Conservation (phyloP, 1,140 invertebrate genomes). For the Heliconius himera region DNA sequence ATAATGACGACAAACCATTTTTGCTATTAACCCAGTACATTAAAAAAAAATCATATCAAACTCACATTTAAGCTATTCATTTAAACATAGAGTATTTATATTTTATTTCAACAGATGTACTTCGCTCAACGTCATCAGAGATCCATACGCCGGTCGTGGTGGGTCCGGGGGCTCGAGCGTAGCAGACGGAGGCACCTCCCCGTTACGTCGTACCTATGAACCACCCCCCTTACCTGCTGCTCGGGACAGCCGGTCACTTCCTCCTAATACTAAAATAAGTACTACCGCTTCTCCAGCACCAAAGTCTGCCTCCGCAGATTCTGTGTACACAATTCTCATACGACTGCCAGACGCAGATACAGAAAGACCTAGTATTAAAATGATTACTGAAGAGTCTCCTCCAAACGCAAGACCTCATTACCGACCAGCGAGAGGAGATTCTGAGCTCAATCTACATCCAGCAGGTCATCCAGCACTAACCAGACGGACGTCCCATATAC, state of each 20-base stretch:
- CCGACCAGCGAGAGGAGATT: constrained; percentile 74
- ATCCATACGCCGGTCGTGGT: constrained; percentile 82
- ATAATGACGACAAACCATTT: too few relatives aligned
- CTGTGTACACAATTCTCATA: constrained; percentile 96
- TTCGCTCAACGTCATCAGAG: constrained; percentile 91
- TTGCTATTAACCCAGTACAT: too few relatives aligned
- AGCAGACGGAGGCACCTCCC: constrained; percentile 71
- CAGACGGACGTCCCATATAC: constrained; percentile 87
- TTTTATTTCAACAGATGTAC: constrained; percentile 83
- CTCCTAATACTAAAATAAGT: constrained; percentile 75
- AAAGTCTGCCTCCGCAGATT: constrained; percentile 87
- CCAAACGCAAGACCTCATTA: constrained; percentile 69
- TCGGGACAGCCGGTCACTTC: constrained; percentile 82
- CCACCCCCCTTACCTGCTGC: constrained; percentile 61
- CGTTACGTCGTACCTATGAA: constrained; percentile 67
- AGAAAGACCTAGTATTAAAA: constrained; percentile 89
- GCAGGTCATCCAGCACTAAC: constrained; percentile 81
- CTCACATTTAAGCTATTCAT: neutral
- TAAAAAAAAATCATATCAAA: neutral
- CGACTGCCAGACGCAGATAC: constrained; percentile 85
- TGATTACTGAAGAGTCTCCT: constrained; percentile 90
- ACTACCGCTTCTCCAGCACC: constrained; percentile 76
- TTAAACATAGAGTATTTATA: neutral
- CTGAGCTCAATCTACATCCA: constrained; percentile 75
- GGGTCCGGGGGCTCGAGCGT: constrained; percentile 66